phyloP scores from a whole-genome alignment of 2,797 vertebrate species.

The Synaphobranchus kaupii region DNA sequence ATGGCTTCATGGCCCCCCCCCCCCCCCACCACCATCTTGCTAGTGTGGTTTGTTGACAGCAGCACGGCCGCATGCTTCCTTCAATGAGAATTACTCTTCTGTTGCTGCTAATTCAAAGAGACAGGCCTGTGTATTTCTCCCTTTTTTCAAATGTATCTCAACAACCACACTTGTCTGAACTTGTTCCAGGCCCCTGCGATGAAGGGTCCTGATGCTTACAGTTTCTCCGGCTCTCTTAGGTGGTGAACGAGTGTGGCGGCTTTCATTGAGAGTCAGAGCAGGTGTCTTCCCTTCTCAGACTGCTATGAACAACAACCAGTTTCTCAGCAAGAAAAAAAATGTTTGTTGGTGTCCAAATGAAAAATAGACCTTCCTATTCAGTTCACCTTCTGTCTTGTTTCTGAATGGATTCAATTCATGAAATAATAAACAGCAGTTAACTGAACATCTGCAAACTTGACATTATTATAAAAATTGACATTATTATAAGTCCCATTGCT shows the following conservation, averaged over 20 bases:
- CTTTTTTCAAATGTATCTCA: background rate
- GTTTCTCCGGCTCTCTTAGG: background rate
- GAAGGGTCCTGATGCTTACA: background rate
- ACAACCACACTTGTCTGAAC: background rate
- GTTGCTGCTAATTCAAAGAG: background rate
- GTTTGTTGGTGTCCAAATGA: background rate
- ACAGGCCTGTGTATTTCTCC: background rate
- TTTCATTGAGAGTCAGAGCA: conserved; percentile 1
- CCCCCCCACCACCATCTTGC: background rate
- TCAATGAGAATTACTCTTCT: background rate
- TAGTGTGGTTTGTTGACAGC: background rate
- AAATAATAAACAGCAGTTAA: too few species aligned
- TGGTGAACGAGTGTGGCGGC: background rate
- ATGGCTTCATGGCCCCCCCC: background rate
- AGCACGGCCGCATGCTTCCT: background rate
- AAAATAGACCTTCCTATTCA: background rate
- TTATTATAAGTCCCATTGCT: too few species aligned
- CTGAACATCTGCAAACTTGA: too few species aligned
- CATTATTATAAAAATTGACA: too few species aligned
- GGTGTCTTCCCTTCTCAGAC: background rate
- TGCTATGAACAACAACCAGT: background rate
- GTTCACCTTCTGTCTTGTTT: background rate
- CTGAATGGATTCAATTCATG: background rate
- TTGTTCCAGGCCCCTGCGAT: background rate
- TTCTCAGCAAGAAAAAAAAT: background rate